Conservation (phyloP, 2,888 invertebrate genomes). For the Orthosia cruda region DNA sequence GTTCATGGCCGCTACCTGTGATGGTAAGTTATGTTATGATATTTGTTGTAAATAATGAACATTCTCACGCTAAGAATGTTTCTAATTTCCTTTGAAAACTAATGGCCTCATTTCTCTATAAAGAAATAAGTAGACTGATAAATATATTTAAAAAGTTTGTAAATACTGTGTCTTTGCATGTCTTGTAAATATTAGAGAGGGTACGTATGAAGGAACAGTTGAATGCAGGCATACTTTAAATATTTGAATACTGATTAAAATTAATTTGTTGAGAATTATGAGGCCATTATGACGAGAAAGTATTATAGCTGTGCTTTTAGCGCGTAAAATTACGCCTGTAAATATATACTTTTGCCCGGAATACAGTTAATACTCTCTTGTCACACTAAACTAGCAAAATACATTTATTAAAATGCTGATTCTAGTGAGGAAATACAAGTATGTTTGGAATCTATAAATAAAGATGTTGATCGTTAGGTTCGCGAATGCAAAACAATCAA, state of each 20-base stretch:
- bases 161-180: conserved; percentile 47
- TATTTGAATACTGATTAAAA: conserved; percentile 59
- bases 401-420: conserved; percentile 38
- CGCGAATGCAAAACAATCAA: conserved; percentile 42
- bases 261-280: conserved; percentile 54
- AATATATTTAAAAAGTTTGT: conserved; percentile 32
- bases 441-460: conserved; percentile 48
- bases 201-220: conserved; percentile 24
- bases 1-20: conserved; percentile 96
- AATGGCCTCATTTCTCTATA: conserved; percentile 44
- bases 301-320: conserved; percentile 45
- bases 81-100: conserved; percentile 39
- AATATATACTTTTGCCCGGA: conserved; percentile 5
- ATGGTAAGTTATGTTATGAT: conserved; percentile 93
- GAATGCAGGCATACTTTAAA: conserved; percentile 43
- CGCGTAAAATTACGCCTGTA: conserved; percentile 16
- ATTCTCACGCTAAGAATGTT: conserved; percentile 45
- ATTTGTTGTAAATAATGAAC: conserved; percentile 44
- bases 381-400: conserved; percentile 35
- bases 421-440: conserved; percentile 53
- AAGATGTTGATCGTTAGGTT: conserved; percentile 22
- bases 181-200: conserved; percentile 46
- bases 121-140: conserved; percentile 31
- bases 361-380: conserved; percentile 49
- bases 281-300: conserved; percentile 62